These are phyloP conservation scores for Ypsolopha sequella DNA, from an alignment of 2,888 invertebrate species.

Conservation along the genomic window DNA sequence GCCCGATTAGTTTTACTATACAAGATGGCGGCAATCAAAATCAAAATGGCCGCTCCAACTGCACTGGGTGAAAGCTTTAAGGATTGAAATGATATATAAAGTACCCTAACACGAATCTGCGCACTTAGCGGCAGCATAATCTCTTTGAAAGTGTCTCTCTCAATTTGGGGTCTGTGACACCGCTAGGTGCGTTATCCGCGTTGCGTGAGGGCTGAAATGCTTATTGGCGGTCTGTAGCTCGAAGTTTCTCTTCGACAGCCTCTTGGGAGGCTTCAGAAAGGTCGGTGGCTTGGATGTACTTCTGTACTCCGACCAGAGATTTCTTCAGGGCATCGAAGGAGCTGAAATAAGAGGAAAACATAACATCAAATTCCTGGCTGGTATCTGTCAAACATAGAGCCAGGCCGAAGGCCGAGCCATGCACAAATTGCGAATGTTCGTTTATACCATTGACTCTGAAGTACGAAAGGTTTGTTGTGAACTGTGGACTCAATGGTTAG, in stretches of 20 bases:
- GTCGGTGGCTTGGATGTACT: slow-evolving; percentile 97
- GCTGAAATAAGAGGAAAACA: slow-evolving; percentile 65
- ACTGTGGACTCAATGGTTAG: no score
- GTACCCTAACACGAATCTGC: neutral
- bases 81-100: slow-evolving; percentile 33
- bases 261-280: slow-evolving; percentile 94
- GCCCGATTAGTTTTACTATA: slow-evolving; percentile 26
- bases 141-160: no score
- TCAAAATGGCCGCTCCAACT: slow-evolving; percentile 9
- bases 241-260: slow-evolving; percentile 93
- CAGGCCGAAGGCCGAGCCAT: no score
- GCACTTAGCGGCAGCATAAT: no score
- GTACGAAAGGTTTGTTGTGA: no score
- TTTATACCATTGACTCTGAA: no score
- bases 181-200: no score
- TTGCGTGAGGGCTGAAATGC: neutral
- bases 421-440: no score
- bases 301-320: slow-evolving; percentile 95
- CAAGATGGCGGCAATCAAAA: slow-evolving; percentile 12
- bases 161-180: no score
- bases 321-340: slow-evolving; percentile 98
- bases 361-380: neutral
- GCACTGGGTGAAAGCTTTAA: slow-evolving; percentile 34
- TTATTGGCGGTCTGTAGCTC: slow-evolving; percentile 94
- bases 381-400: no score